Conservation (phyloP, 2,113 vertebrate species). For the Phylloscopus trochilus region DNA sequence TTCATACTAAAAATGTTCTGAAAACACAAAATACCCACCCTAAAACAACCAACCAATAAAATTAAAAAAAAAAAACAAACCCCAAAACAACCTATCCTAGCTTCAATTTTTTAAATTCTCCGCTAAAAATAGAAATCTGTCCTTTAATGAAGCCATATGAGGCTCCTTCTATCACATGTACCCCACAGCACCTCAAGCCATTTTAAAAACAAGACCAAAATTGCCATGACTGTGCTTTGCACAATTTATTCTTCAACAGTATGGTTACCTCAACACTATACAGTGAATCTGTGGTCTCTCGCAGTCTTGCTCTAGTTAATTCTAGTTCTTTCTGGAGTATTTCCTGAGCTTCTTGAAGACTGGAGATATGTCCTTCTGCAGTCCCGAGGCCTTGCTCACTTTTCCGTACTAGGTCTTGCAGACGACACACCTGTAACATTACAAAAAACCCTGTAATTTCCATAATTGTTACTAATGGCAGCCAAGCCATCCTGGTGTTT, state of each 20-base stretch:
- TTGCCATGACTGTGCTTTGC: neutral
- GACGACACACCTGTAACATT: constrained; percentile 77
- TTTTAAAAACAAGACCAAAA: neutral
- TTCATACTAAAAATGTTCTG: neutral
- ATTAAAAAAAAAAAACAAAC: neutral
- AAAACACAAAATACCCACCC: neutral
- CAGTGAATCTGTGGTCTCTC: constrained; percentile 92
- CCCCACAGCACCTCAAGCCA: neutral
- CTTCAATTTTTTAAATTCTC: neutral
- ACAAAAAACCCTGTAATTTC: neutral
- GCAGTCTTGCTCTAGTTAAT: constrained; percentile 84
- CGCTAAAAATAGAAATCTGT: neutral
- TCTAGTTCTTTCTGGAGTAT: constrained; percentile 92
- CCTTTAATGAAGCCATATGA: neutral
- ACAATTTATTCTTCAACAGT: neutral
- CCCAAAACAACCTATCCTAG: neutral
- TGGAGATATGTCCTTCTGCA: constrained; percentile 89
- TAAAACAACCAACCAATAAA: neutral
- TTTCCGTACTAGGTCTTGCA: constrained; percentile 87
- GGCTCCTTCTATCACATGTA: neutral
- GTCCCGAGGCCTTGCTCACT: constrained; percentile 86
- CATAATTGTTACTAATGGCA: neutral
- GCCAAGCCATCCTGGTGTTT: neutral
- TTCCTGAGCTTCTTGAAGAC: constrained; percentile 90
- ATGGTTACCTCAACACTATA: constrained; percentile 86